Base-by-base conservation (phyloP, 2,888 invertebrate genomes). In the Hirtodrosophila duncani region DNA sequence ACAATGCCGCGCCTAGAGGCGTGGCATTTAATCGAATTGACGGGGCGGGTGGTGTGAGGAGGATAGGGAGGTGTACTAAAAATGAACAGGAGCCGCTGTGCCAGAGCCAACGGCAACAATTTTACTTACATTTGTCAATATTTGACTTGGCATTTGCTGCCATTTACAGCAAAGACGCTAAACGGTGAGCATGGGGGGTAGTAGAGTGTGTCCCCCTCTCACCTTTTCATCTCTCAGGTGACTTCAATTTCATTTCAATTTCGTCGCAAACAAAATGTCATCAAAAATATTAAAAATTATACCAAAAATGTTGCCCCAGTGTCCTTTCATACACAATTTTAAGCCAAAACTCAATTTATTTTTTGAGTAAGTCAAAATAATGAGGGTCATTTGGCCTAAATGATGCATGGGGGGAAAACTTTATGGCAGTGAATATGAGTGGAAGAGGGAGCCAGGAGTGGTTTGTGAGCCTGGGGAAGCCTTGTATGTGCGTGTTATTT, bases 311-410 rank as follows among this genome's bases (percentile, higher is more conserved):
- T 31, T 33, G 31, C 34, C 4, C 13, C 24, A 17, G 39, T 42
- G 24, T 55, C 46, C 42, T 62, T 55, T 39, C 26, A 21, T 26
- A 7, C 23, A 38, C 24, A 53, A 42, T 61, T 78, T 78, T 78
- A 46, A 75, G 64, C 81, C 59, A 74, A 71, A 79, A 81, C 75
- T 77, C 80, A 77, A 77, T 77, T 77, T 77, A 81, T 77, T 77
- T 77, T 62, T 61, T 80, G 77, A 81, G 79, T 81, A 77, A 71
- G 75, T 49, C 59, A 68, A 67, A 79, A 53, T 77, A 77, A 77
- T 77, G 75, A 79, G 78, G 81, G 75, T 81, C 81, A 77, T 77
- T 77, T 79, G 80, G 80, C 72, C 75, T 79, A 79, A 81, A 75
- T 66, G 72, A 70, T 51, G 55, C 51, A 30, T 21, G 20, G 34